Base-by-base conservation (phyloP, 2,888 invertebrate genomes). In the Pachymerium ferrugineum region DNA sequence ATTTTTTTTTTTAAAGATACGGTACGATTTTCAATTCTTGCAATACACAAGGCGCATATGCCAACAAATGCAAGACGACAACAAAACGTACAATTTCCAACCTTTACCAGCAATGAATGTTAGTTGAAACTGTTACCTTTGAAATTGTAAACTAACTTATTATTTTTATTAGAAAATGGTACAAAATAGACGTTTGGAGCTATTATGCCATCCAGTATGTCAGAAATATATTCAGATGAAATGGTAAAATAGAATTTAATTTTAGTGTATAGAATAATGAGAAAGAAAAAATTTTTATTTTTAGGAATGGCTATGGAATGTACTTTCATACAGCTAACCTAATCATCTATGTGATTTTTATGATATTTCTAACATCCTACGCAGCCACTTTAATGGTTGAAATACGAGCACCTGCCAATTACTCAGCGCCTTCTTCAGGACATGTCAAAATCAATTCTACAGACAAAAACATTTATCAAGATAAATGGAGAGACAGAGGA, bases 291-390 rank as follows among this genome's bases (percentile, higher is more conserved):
- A n/a, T 71, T 19, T 71, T 19, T 22, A 28, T 71, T 69, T 69
- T 4, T 69, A 75, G 75, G 75, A 75, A 74, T 28, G 75, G 92
- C 0, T 94, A 94, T 80, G 94, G 94, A 72, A 90, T 92, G 84
- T 93, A 93, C 83, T 90, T 93, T 80, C 93, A 94, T 81, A 80
- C 92, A 72, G 87, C 89, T 1, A 91, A 93, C 82, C 85, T 94
- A 38, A 82, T 93, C 4, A 86, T 94, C 78, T 94, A 94, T 83
- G 87, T 89, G 76, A 86, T 92, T 73, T 94, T 91, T 80, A 83
- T 94, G 75, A 85, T 87, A 28, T 89, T 91, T 78, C 89, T 94
- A 5, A 94, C 93, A 0, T 84, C 88, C 4, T 92, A 89, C 79
- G 88, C 90, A 0, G 47, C 72, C 12, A n/a, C 72, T n/a, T 25